Base-by-base conservation (phyloP, 2,888 invertebrate species). In the Plagodis pulveraria region DNA sequence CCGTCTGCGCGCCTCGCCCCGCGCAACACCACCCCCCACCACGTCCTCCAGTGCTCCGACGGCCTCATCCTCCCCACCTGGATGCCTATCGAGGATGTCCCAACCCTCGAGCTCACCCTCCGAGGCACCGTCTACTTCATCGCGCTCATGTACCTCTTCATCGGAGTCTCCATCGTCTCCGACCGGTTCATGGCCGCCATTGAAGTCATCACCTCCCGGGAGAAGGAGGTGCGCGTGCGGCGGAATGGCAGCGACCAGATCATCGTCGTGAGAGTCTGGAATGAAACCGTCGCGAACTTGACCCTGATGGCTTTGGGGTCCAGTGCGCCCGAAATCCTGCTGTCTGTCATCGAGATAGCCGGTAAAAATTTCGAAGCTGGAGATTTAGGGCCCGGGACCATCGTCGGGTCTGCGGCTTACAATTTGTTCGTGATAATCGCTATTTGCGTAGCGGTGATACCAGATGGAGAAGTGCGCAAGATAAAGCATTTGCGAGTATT, bases 161-260 rank as follows among this genome's bases (percentile, higher is more conserved):
- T 99, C 81, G 99, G 99, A 57, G 99, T 99, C 47, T 99, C 99
- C 72, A 99, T 99, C 85, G 97, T 99, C 69, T 99, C 99, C 71
- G 99, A 99, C 86, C 96, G 99, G 61, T 99, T 99, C 93, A 99
- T 99, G 99, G 98, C 98, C 44, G 97, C 99, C 76, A 99, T 99
- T 84, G 99, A 99, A 94, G 99, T 98, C 71, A 99, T 99, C 85
- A 99, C 99, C 53, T 99, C 99, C 0, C 96, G 98, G 84, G 99
- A 99, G 86, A 97, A 98, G 76, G 98, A 98, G 86, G 96, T 99
- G 77, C 95, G 96, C 75, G 96, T 99, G 62, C 97, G 97, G 78
- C 96, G 97, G 69, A 95, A 97, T 67, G 97, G 97, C 77, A 97
- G 98, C 63, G 97, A 98, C 63, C 97, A 98, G 79, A 96, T 97